Base-by-base conservation (phyloP, 2,113 vertebrate species). In the Sula dactylatra region DNA sequence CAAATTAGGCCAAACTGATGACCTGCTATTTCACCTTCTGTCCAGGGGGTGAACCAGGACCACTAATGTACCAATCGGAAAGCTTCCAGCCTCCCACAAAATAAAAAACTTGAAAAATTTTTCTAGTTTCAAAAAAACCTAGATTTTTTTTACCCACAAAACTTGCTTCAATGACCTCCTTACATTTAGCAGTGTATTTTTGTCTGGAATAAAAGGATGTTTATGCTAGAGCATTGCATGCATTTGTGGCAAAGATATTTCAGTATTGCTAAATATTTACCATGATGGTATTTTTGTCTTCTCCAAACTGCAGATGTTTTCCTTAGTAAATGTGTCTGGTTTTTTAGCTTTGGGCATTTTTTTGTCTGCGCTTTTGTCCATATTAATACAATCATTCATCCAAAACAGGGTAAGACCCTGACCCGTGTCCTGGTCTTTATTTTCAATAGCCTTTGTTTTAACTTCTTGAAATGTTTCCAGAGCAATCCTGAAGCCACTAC, bases 241-340 rank as follows among this genome's bases (percentile, higher is more conserved):
- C 79, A 81, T 96, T 95, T 76, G 52, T 90, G 86, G 61, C 84
- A 98, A 96, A 97, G 96, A 94, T 97, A 82, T 90, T 91, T 96
- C 87, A 90, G 5, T 96, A 94, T 96, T 97, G 86, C 90, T 98
- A 97, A 97, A 97, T 98, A 97, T 98, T 98, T 98, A 97, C 95
- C 17, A 0, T 87, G 84, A 89, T 40, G 61, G 79, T 76, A 72
- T 97, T 98, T 97, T 90, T 98, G 71, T 95, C 95, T 97, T 97
- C 94, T 97, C 96, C 96, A 97, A 97, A 96, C 94, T 49, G 3
- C 96, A 97, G 93, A 97, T 93, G 40, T 96, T 96, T 90, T 97
- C 94, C 86, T 94, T 96, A 84, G 96, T 96, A 96, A 95, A 93
- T 66, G 38, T 24, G 8, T 69, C 86, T 94, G 32, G 32, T 0